A percentile compares a stretch with the other conserved stretches of the same genome.
Conservation (phyloP, 2,888 invertebrate species). For the Eristalis arbustorum region DNA sequence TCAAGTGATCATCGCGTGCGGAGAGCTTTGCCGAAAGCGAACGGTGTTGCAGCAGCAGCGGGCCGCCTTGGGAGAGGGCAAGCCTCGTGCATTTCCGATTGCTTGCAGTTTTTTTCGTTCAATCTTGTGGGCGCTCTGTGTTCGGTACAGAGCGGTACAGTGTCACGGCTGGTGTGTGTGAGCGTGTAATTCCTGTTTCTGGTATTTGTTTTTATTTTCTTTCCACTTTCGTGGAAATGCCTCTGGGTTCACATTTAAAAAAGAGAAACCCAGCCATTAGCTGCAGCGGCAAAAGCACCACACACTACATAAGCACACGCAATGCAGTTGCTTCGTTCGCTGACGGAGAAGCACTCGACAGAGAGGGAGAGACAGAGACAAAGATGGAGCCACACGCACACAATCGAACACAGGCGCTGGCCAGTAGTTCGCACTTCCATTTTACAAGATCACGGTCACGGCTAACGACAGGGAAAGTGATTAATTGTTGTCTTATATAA, state of each 20-base stretch:
- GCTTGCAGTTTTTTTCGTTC: slow-evolving; percentile 16
- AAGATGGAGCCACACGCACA: not conserved
- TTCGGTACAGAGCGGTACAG: slow-evolving; percentile 38
- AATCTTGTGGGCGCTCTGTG: slow-evolving; percentile 14
- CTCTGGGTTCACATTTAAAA: slow-evolving; percentile 41
- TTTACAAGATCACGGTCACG: slow-evolving; percentile 72
- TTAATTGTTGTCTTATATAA: slow-evolving; percentile 66
- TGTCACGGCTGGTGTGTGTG: slow-evolving; percentile 12
- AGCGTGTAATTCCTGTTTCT: slow-evolving; percentile 56
- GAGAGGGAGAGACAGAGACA: not conserved
- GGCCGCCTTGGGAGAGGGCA: not conserved
- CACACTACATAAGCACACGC: slow-evolving; percentile 31
- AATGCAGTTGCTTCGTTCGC: slow-evolving; percentile 36
- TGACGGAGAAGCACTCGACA: not conserved
- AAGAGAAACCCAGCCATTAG: slow-evolving; percentile 66
- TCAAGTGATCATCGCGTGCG: not conserved
- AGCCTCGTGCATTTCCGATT: slow-evolving; percentile 57
- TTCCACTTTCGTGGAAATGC: slow-evolving; percentile 42
- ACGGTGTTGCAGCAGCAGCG: not conserved
- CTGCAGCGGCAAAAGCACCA: slow-evolving; percentile 9
- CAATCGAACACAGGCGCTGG: not conserved
- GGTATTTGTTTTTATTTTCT: slow-evolving; percentile 18
- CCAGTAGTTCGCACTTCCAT: slow-evolving; percentile 50
- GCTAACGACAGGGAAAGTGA: slow-evolving; percentile 71
- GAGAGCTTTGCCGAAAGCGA: not conserved